These are phyloP conservation scores for Hermaeophaga mercurialis DNA, from an alignment of 2,888 invertebrate genomes.

Conservation along the genomic window DNA sequence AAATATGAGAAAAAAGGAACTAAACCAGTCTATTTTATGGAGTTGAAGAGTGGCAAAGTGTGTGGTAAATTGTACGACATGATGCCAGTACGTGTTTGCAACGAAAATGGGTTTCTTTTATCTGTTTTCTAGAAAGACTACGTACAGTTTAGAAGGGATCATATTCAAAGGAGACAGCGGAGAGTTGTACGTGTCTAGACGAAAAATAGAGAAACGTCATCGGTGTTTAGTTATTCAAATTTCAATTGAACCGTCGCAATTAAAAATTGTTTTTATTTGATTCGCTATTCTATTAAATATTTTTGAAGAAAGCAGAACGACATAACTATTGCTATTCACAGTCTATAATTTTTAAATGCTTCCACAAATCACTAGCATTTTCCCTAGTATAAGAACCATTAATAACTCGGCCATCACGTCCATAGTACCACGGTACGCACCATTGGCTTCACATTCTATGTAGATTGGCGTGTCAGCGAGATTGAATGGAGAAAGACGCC, in stretches of 20 bases:
- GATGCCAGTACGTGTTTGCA: conserved; percentile 28
- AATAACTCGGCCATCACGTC: conserved; percentile 19
- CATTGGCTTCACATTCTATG: conserved; percentile 20
- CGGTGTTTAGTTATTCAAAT: too few relatives aligned
- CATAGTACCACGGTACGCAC: conserved; percentile 11
- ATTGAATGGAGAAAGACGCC: conserved; percentile 18
- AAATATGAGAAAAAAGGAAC: conserved; percentile 22
- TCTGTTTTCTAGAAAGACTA: conserved; percentile 8
- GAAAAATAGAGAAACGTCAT: too few relatives aligned
- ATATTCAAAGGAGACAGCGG: background rate
- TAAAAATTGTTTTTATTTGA: too few relatives aligned
- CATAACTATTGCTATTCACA: too few relatives aligned
- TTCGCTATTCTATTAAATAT: too few relatives aligned
- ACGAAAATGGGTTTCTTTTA: conserved; percentile 10
- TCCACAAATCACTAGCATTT: conserved; percentile 10
- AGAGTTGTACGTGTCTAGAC: too few relatives aligned
- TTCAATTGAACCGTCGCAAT: too few relatives aligned
- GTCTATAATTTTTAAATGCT: too few relatives aligned
- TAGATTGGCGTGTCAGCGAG: conserved; percentile 25
- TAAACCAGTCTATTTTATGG: conserved; percentile 30
- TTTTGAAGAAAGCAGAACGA: too few relatives aligned
- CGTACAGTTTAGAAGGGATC: conserved; percentile 1
- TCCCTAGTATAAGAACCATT: conserved; percentile 7
- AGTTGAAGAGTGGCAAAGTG: conserved; percentile 29
- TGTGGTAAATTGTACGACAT: conserved; percentile 31